Conservation (phyloP, 2,113 vertebrate species). For the Fukomys damarensis region DNA sequence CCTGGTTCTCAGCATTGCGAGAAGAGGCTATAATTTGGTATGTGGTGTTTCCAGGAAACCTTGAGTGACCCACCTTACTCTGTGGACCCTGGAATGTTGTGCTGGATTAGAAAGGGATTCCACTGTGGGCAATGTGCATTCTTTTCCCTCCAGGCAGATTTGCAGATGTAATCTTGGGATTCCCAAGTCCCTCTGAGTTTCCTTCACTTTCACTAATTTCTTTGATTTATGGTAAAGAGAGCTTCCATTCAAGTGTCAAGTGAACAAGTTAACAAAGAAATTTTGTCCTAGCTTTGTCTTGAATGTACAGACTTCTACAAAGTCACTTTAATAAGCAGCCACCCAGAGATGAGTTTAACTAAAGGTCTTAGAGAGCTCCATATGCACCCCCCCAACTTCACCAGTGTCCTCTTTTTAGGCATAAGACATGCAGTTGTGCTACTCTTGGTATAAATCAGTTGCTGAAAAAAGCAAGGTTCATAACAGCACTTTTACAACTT, state of each 20-base stretch:
- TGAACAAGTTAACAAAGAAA: not conserved
- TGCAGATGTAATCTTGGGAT: constrained; percentile 42
- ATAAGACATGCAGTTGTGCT: not conserved
- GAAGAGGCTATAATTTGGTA: not conserved
- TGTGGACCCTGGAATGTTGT: not conserved
- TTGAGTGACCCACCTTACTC: not conserved
- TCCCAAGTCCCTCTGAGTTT: constrained; percentile 66
- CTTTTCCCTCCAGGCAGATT: constrained; percentile 33
- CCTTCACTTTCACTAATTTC: constrained; percentile 51
- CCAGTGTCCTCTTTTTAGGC: not conserved
- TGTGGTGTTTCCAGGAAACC: not conserved
- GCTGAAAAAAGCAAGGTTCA: constrained; percentile 28
- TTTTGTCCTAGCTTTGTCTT: not conserved
- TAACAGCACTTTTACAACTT: constrained; percentile 60
- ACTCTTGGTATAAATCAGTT: not conserved
- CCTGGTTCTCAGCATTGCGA: not conserved
- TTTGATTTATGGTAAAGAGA: constrained; percentile 34
- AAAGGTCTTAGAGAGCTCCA: not conserved
- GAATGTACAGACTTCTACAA: not conserved
- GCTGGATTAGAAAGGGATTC: not conserved
- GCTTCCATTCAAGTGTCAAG: not conserved
- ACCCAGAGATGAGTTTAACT: not conserved
- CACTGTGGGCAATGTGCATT: not conserved
- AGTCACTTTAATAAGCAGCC: not conserved
- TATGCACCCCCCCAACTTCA: not conserved